Evolutionary conservation across 23 tunicate genomes (phyloP), one percentile per base, ranked within the genome.

Genomic region (Halocynthia aurantium): DNA sequence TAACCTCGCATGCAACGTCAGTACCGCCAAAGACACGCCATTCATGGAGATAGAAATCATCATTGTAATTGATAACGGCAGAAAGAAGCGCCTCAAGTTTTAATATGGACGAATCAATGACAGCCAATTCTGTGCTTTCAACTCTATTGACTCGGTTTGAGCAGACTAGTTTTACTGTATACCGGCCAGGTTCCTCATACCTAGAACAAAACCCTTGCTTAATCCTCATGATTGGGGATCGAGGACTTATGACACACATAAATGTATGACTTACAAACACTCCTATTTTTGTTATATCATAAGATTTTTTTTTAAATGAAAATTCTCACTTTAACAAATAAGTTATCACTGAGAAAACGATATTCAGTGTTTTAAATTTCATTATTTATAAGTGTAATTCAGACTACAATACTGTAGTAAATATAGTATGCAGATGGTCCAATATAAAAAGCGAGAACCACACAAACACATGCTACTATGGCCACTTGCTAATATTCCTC

Each of bases 1-100:
- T 63, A 0, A 89, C 79, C n/a, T 51, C 15, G 80, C 96, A 89
- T 6, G 52, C 62, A 10, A 76, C 71, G 52, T 84, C 75, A 7
- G 96, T 68, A 6, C 96, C 96, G 60, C 70, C 75, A 2, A 75
- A n/a, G 11, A 84, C 53, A 7, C 31, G 76, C 96, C 96, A 89
- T 51, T 10, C 11, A 53, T 84, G 88, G 5, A 62, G 64, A 68
- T 80, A 89, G 31, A 52, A 8, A 7, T 55, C 68, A 55, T 74
- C 65, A 8, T 81, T 80, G 61, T 53, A 81, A 7, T 74, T 51
- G 20, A 89, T 54, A 50, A 76, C 83, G 9, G 66, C 81, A 73
- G 81, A 80, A 8, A 51, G 58, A 12, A 53, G 52, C 7, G 85
- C 76, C 20, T 51, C 69, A 12, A 89, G 52, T 12, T 60, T 66